These are phyloP conservation scores for Eupsilia transversa DNA, from an alignment of 2,888 invertebrate species.

Conservation along the genomic window DNA sequence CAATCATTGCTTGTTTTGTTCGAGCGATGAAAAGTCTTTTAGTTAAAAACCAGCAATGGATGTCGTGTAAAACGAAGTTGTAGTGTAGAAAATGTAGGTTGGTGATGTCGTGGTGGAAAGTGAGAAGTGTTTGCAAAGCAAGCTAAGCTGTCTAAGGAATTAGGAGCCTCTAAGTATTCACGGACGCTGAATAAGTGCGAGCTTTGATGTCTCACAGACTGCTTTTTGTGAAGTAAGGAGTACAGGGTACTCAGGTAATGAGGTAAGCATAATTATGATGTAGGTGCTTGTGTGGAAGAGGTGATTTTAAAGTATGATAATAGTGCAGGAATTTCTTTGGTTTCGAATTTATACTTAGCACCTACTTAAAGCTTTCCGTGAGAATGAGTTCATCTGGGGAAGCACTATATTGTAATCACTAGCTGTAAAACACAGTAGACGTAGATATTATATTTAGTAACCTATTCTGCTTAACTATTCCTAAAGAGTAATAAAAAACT, in stretches of 20 bases:
- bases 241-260: slow-evolving; percentile 39
- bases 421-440: too few relatives aligned
- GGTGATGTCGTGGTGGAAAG: slow-evolving; percentile 14
- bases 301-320: not conserved
- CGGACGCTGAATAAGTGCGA: slow-evolving; percentile 55
- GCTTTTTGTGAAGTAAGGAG: slow-evolving; percentile 48
- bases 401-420: too few relatives aligned
- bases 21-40: accelerated
- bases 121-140: slow-evolving; percentile 68
- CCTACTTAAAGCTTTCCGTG: too few relatives aligned
- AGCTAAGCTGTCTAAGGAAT: slow-evolving; percentile 71
- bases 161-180: slow-evolving; percentile 64
- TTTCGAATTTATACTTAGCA: too few relatives aligned
- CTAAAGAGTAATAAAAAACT: too few relatives aligned
- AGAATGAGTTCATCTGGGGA: too few relatives aligned
- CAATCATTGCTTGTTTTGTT: slow-evolving; percentile 7
- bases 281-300: not conserved
- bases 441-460: too few relatives aligned
- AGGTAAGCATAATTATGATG: slow-evolving; percentile 22
- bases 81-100: slow-evolving; percentile 26
- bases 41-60: slow-evolving; percentile 16
- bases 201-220: slow-evolving; percentile 65
- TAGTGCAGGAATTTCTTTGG: too few relatives aligned
- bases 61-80: not conserved
- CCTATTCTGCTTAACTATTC: too few relatives aligned